Evolutionary conservation across 2,888 invertebrate species (phyloP), one percentile per base, ranked within the genome.

Genomic region (Drosophila cognata): DNA sequence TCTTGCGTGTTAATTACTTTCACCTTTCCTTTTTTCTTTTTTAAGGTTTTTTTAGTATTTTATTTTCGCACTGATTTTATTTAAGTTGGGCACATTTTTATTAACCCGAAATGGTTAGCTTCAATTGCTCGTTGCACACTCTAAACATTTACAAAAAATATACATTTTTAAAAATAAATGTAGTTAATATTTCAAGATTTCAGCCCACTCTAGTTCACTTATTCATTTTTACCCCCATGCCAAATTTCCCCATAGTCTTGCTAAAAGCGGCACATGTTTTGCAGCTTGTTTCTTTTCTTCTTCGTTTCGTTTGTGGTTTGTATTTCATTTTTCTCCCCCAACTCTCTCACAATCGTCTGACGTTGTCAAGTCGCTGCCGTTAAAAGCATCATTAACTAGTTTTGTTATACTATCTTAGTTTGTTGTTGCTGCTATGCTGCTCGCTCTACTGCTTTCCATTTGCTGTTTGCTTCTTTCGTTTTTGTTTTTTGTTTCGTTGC

Each of bases 321-420:
- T 51, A 38, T 67, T 55, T 50, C 21, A 31, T 57, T 43, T 21
- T 43, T 57, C 57, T 43, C 16, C n/a, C 57, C 21, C 31, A 46
- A 57, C 18, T 61, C 58, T 21, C 35, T 56, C 51, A 41, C 33
- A 64, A 38, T n/a, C 46, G 31, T 31, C 29, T 29, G 41, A 56
- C 60, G 29, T 36, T 57, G 68, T 68, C 62, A 57, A 67, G 50
- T 52, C 53, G 65, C 55, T 67, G 56, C 64, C 46, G 79, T 65
- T 63, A 51, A 71, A 62, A 71, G 60, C 61, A 80, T 78, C 80
- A 64, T 65, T 64, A 80, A 80, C 77, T 78, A 76, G 78, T 72
- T 78, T 78, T 72, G 72, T 60, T 78, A 80, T 68, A 76, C 68
- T 80, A 68, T 81, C 52, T 68, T 65, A 60, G 77, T 68, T 71